Evolutionary conservation across 2,113 vertebrate genomes (phyloP).

Genomic region (Lycocorax pyrrhopterus): DNA sequence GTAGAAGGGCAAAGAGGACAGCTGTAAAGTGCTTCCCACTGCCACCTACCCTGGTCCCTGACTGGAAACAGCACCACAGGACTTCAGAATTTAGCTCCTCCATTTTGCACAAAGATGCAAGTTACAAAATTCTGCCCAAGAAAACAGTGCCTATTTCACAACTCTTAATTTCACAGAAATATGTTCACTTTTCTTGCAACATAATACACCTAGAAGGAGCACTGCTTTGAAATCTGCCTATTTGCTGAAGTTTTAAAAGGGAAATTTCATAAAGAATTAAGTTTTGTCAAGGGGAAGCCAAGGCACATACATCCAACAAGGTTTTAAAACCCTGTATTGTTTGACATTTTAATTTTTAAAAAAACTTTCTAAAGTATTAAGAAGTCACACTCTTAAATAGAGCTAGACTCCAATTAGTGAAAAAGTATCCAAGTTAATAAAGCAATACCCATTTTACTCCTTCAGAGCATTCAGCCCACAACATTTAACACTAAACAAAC

Average conservation of each 20-base stretch:
- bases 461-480: neutral
- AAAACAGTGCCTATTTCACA: neutral
- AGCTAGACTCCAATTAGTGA: neutral
- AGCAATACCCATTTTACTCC: neutral
- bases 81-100: neutral
- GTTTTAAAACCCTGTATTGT: neutral
- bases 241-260: neutral
- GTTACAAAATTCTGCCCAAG: neutral
- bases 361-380: neutral
- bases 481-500: slow-evolving; percentile 19
- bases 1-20: neutral
- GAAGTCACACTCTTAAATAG: neutral
- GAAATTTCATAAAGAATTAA: neutral
- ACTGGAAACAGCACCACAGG: neutral
- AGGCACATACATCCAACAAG: neutral
- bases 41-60: neutral
- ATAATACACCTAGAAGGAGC: neutral
- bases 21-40: neutral
- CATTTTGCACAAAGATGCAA: neutral
- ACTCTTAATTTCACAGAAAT: neutral
- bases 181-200: neutral
- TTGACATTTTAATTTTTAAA: neutral
- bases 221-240: neutral
- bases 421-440: neutral
- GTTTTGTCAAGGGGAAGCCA: neutral